Conservation (phyloP, 2,113 vertebrate species). For the Xyrauchen texanus region DNA sequence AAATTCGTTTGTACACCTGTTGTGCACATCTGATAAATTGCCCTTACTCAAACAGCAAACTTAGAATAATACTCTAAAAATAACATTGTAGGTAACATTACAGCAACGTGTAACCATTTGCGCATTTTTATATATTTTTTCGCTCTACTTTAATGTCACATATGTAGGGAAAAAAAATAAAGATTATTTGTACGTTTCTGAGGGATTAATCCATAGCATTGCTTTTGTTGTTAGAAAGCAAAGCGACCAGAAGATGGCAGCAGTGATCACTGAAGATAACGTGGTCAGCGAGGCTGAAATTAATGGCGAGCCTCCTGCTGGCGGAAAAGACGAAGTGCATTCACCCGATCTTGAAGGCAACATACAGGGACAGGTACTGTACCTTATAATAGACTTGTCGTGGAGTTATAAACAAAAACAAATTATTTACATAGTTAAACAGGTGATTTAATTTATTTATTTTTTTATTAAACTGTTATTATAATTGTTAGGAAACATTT, state of each 20-base stretch:
- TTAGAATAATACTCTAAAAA: not conserved
- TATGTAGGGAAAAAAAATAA: not conserved
- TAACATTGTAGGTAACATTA: not conserved
- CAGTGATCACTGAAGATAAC: conserved; percentile 56
- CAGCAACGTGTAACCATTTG: not conserved
- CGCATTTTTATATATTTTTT: not conserved
- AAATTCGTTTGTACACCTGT: not conserved
- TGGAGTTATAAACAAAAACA: too few relatives aligned
- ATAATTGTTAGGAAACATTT: too few relatives aligned
- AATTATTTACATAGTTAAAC: too few relatives aligned
- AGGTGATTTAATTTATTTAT: too few relatives aligned
- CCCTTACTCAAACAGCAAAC: too few relatives aligned
- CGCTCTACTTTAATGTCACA: not conserved
- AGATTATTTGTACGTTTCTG: not conserved
- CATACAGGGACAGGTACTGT: conserved; percentile 66
- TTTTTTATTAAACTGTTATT: too few relatives aligned
- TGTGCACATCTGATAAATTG: not conserved
- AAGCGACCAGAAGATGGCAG: conserved; percentile 72
- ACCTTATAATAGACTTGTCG: not conserved
- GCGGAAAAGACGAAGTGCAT: conserved; percentile 51
- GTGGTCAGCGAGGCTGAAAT: conserved; percentile 44
- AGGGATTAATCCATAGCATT: not conserved
- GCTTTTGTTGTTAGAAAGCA: not conserved
- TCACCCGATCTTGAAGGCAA: conserved; percentile 61
- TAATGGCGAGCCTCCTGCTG: conserved; percentile 48